Evolutionary conservation across 2,797 vertebrate genomes (phyloP).

Genomic region (Macropodus opercularis): DNA sequence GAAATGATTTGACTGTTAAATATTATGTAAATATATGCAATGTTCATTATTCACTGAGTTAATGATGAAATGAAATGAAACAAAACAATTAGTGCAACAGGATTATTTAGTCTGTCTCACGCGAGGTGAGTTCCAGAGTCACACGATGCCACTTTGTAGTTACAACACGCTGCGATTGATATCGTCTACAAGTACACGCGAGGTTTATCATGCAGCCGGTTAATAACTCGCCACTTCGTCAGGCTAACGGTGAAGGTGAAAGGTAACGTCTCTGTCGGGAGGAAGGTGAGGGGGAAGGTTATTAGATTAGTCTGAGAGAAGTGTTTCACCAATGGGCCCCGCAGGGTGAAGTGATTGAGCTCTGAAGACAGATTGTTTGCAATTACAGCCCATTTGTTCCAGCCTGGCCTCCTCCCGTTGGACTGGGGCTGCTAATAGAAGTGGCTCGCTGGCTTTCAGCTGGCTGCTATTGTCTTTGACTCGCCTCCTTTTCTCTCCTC

Average conservation of each 20-base stretch:
- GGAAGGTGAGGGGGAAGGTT: slow-evolving; percentile 51
- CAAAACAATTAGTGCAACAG: slow-evolving; percentile 32
- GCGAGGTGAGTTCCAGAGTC: slow-evolving; percentile 15
- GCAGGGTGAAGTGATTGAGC: slow-evolving; percentile 73
- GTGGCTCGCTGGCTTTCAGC: slow-evolving; percentile 31
- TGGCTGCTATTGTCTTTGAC: slow-evolving; percentile 48
- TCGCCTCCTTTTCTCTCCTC: slow-evolving; percentile 23
- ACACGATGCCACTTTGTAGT: background rate
- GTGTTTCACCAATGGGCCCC: slow-evolving; percentile 59
- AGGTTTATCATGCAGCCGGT: slow-evolving; percentile 20
- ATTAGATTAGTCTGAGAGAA: slow-evolving; percentile 72
- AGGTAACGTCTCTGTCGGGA: slow-evolving; percentile 54
- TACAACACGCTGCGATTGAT: background rate
- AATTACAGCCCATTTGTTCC: slow-evolving; percentile 80
- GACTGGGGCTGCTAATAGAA: slow-evolving; percentile 59
- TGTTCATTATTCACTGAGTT: slow-evolving; percentile 24
- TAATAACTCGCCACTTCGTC: slow-evolving; percentile 26
- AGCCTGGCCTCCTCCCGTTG: slow-evolving; percentile 36
- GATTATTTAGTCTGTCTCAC: background rate
- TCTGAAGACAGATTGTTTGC: slow-evolving; percentile 76
- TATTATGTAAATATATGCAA: slow-evolving; percentile 30
- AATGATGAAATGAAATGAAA: slow-evolving; percentile 29
- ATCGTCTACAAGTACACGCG: slow-evolving; percentile 17
- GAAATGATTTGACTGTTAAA: slow-evolving; percentile 33
- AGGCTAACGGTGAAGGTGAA: slow-evolving; percentile 53